A percentile compares a stretch with the other conserved stretches of the same genome.
Evolutionary conservation across 2,888 invertebrate species (phyloP).

Genomic region (Lathronympha strigana): DNA sequence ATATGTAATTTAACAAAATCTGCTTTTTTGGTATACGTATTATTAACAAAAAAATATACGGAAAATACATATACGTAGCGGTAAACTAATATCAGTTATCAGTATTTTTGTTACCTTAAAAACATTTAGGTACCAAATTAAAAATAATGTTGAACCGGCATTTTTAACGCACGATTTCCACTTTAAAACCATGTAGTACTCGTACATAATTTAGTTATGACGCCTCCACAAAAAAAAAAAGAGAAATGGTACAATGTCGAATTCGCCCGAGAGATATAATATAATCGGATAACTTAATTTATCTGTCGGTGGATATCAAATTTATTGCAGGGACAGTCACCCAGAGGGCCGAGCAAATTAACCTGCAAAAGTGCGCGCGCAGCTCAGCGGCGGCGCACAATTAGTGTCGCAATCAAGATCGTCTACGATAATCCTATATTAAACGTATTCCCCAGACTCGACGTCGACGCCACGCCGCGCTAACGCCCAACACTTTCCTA

Average conservation of each 20-base stretch:
- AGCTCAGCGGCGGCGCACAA: constrained; percentile 54
- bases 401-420: constrained; percentile 70
- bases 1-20: too few species aligned
- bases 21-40: too few species aligned
- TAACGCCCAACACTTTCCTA: constrained; percentile 35
- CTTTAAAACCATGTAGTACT: too few species aligned
- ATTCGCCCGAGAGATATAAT: constrained; percentile 54
- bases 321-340: constrained; percentile 44
- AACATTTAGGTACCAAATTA: too few species aligned
- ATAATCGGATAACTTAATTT: constrained; percentile 59
- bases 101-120: too few species aligned
- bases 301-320: constrained; percentile 48
- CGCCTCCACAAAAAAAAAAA: constrained; percentile 22
- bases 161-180: too few species aligned
- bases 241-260: constrained; percentile 39
- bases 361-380: constrained; percentile 52
- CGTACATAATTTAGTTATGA: constrained; percentile 17
- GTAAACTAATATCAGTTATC: too few species aligned
- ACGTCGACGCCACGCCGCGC: constrained; percentile 29
- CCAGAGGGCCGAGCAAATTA: constrained; percentile 48
- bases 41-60: too few species aligned
- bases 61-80: too few species aligned
- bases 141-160: too few species aligned
- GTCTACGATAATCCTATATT: constrained; percentile 59
- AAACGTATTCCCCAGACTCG: constrained; percentile 55